phyloP scores from a whole-genome alignment of 2,797 vertebrate species.

The Takifugu rubripes region DNA sequence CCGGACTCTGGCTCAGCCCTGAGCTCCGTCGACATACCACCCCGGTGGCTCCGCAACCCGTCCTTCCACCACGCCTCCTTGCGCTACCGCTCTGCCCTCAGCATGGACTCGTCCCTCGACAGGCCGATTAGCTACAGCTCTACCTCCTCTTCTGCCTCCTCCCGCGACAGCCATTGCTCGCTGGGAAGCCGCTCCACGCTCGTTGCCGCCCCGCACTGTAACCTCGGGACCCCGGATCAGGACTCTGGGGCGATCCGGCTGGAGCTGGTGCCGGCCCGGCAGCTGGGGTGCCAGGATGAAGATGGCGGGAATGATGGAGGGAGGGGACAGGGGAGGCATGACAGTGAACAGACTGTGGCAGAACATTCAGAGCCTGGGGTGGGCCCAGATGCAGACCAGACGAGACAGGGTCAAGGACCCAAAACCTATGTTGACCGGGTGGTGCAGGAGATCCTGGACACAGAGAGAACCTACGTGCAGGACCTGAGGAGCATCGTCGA shows the following conservation, averaged over 20 bases:
- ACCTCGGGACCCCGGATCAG: constrained; percentile 78
- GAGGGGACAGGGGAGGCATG: constrained; percentile 48
- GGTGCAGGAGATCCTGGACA: constrained; percentile 96
- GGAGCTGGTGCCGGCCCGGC: constrained; percentile 86
- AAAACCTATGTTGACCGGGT: constrained; percentile 95
- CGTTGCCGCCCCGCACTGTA: constrained; percentile 75
- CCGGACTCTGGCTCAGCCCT: constrained; percentile 73
- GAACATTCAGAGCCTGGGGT: constrained; percentile 66
- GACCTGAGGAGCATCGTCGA: constrained; percentile 93
- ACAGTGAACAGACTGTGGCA: constrained; percentile 53
- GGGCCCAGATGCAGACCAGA: constrained; percentile 55
- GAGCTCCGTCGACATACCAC: constrained; percentile 64
- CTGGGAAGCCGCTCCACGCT: constrained; percentile 89
- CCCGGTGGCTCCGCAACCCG: constrained; percentile 72
- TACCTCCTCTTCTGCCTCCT: constrained; percentile 94
- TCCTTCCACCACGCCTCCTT: constrained; percentile 61
- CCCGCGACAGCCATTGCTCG: constrained; percentile 94
- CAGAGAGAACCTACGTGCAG: constrained; percentile 92
- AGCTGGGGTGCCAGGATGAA: constrained; percentile 65
- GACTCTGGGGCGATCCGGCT: constrained; percentile 89
- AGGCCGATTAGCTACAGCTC: constrained; percentile 95
- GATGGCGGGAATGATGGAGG: constrained; percentile 53
- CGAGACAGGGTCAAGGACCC: constrained; percentile 74
- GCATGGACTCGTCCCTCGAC: constrained; percentile 89
- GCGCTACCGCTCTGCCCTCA: constrained; percentile 75